These are phyloP conservation scores for Platycercus adscitus DNA, from an alignment of 2,113 vertebrate species.

Conservation along the genomic window DNA sequence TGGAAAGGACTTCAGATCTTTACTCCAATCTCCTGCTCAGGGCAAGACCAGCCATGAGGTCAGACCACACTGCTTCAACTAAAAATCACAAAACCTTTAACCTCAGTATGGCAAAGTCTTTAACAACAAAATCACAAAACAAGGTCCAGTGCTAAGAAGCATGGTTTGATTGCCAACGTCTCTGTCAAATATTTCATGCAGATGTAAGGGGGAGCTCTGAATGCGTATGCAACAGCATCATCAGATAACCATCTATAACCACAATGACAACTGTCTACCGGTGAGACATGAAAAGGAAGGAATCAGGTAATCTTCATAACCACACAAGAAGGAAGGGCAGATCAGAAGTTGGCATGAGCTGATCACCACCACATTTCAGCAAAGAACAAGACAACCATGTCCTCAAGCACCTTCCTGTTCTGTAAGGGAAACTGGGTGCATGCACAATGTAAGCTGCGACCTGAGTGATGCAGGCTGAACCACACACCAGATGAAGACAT, in stretches of 20 bases:
- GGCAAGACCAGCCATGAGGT: not conserved
- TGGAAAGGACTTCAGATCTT: not conserved
- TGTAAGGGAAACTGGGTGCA: accelerated
- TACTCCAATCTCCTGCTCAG: not conserved
- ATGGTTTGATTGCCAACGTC: not conserved
- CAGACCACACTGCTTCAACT: not conserved
- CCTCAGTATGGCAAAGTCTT: not conserved
- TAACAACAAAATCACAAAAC: not conserved
- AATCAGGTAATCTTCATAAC: not conserved
- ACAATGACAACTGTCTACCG: not conserved
- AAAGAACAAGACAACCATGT: not conserved
- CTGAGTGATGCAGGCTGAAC: not conserved
- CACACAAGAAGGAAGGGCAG: not conserved
- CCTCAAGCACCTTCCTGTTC: not conserved
- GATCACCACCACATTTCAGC: not conserved
- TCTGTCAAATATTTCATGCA: not conserved
- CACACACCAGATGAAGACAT: not conserved
- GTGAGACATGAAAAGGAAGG: not conserved
- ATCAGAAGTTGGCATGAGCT: not conserved
- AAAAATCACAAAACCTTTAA: not conserved
- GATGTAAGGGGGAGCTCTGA: not conserved
- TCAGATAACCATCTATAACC: not conserved
- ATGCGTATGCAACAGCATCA: accelerated
- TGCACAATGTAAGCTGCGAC: accelerated
- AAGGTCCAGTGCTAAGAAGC: not conserved